Percentiles rank a stretch among this genome's conserved stretches.
These are phyloP conservation scores for Drosophila monieri DNA, from an alignment of 2,888 invertebrate species.

Conservation along the genomic window DNA sequence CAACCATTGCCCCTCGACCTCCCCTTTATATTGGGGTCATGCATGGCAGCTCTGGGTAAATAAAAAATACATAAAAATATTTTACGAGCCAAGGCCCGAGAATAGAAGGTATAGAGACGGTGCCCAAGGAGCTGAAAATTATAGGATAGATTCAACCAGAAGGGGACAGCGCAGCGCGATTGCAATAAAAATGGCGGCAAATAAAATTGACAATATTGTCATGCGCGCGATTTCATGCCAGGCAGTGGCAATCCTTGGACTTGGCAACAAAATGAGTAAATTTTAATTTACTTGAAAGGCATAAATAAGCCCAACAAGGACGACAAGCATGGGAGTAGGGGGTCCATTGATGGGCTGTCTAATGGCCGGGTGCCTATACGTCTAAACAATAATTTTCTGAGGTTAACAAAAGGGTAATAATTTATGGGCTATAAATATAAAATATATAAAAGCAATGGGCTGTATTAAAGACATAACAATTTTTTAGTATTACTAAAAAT, in stretches of 20 bases:
- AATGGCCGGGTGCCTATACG: neutral
- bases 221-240: constrained; percentile 56
- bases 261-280: constrained; percentile 59
- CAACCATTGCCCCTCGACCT: constrained; percentile 19
- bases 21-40: constrained; percentile 69
- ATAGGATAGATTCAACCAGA: constrained; percentile 28
- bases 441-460: neutral
- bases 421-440: neutral
- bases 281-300: constrained; percentile 79
- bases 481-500: too few relatives aligned
- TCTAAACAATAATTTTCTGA: neutral
- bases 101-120: constrained; percentile 34
- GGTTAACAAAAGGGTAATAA: neutral
- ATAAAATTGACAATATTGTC: constrained; percentile 80
- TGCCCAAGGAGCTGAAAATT: constrained; percentile 37
- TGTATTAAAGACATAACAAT: neutral
- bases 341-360: neutral
- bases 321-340: constrained; percentile 11
- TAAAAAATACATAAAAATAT: constrained; percentile 78
- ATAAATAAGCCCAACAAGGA: constrained; percentile 52
- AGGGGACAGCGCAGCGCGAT: constrained; percentile 44
- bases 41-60: constrained; percentile 68
- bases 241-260: constrained; percentile 17
- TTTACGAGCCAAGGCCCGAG: constrained; percentile 60
- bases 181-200: constrained; percentile 74